Base-by-base conservation (phyloP, 1,140 invertebrate genomes). In the Vanessa atalanta region DNA sequence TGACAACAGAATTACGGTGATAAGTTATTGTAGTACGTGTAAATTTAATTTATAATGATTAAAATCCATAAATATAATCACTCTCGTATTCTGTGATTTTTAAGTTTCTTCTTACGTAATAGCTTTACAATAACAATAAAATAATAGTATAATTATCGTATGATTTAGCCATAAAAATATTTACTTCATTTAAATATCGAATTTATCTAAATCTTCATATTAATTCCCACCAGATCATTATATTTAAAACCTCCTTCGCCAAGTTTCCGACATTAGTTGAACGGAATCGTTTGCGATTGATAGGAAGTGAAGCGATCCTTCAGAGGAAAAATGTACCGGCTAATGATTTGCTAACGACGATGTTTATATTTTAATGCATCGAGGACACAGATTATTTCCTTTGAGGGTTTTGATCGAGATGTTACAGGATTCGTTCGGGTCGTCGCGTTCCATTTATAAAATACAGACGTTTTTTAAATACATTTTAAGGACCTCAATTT, bases 281-380 rank as follows among this genome's bases (percentile, higher is more conserved):
- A 47, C 57, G 57, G 60, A 66, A 60, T 63, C 65, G 73, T 75
- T 76, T 69, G 47, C 87, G 85, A 89, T 88, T 86, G 88, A 89
- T 83, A 87, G 83, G 79, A 86, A 83, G 72, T 80, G 80, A 66
- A 81, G 76, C 81, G 82, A 81, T 81, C 65, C 73, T 81, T 84
- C 77, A 73, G 76, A 83, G 82, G 78, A 86, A 88, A 86, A 89
- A 86, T 82, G 76, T 85, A 77, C 61, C 83, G 84, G 87, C 88
- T 92, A 92, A 92, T 92, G 90, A 90, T 92, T 90, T 92, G 88
- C 87, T 90, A 90, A 92, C 87, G 89, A 88, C 80, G 81, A 88
- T 90, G 84, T 90, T 90, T 92, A 90, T 92, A 87, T 90, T 90
- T 90, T 89, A 90, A 92, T 90, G 88, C 86, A 88, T 71, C 81